These are phyloP conservation scores for Acanthiza pusilla DNA, from an alignment of 2,797 vertebrate genomes.

Conservation along the genomic window DNA sequence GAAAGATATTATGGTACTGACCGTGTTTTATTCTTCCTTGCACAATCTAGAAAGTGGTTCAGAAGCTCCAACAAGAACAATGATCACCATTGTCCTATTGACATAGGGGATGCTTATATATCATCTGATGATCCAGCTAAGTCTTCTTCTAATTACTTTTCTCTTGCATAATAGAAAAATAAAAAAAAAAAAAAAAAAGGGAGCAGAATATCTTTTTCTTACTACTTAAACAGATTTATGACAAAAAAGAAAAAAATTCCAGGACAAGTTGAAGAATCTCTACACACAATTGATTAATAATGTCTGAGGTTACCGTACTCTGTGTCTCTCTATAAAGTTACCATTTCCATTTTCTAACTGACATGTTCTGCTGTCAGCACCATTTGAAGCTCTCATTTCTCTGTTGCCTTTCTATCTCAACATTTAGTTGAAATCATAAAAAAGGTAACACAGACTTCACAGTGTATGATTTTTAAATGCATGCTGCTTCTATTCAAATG, in stretches of 20 bases:
- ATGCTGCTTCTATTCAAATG: neutral
- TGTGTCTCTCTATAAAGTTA: neutral
- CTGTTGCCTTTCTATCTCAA: neutral
- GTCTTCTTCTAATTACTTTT: neutral
- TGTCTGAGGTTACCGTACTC: neutral
- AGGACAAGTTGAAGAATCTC: neutral
- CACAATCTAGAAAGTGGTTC: neutral
- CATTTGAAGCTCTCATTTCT: neutral
- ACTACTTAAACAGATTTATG: neutral
- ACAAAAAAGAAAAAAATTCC: neutral
- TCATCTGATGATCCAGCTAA: neutral
- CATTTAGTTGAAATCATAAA: neutral
- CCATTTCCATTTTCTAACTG: neutral
- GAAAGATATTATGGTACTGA: neutral
- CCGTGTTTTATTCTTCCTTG: neutral
- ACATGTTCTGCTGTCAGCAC: neutral
- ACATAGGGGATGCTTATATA: accelerated
- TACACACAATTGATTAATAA: neutral
- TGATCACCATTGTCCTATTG: neutral
- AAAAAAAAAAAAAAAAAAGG: too few relatives aligned
- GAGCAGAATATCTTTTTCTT: neutral
- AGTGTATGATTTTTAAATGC: neutral
- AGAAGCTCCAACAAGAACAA: neutral
- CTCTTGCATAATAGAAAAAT: neutral
- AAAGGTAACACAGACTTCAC: neutral